phyloP scores from a whole-genome alignment of 1,140 invertebrate species.

The Sinella curviseta region DNA sequence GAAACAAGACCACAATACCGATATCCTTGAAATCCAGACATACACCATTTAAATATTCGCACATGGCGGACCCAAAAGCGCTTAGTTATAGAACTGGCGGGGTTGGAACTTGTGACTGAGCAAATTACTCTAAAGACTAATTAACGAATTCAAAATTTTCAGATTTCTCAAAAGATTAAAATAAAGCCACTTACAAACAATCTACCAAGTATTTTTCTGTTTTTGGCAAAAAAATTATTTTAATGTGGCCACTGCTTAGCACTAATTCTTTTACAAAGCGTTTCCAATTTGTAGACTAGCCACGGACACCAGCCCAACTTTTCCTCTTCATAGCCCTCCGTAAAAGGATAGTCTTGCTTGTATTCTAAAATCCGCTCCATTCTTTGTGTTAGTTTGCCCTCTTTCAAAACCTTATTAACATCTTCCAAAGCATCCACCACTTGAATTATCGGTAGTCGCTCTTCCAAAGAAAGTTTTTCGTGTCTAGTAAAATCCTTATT shows the following conservation, averaged over 20 bases:
- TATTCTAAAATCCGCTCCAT: slow-evolving; percentile 10
- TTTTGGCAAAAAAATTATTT: not conserved
- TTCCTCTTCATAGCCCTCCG: not conserved
- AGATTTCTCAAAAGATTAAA: too few relatives aligned
- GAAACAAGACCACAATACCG: not conserved
- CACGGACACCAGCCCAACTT: not conserved
- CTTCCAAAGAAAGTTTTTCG: not conserved
- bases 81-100: not conserved
- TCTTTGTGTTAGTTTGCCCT: not conserved
- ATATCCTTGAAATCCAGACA: slow-evolving; percentile 21
- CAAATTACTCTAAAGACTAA: too few relatives aligned
- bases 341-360: not conserved
- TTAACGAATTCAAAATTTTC: too few relatives aligned
- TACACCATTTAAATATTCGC: slow-evolving; percentile 6
- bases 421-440: not conserved
- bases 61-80: not conserved
- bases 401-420: not conserved
- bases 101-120: too few relatives aligned
- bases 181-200: too few relatives aligned
- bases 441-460: not conserved
- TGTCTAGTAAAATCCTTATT: not conserved
- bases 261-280: not conserved
- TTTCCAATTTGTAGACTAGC: not conserved
- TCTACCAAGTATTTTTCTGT: too few relatives aligned
- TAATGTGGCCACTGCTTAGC: not conserved